Evolutionary conservation across 2,113 vertebrate genomes (phyloP), one percentile per base, ranked within the genome.

Genomic region (Notechis scutatus): DNA sequence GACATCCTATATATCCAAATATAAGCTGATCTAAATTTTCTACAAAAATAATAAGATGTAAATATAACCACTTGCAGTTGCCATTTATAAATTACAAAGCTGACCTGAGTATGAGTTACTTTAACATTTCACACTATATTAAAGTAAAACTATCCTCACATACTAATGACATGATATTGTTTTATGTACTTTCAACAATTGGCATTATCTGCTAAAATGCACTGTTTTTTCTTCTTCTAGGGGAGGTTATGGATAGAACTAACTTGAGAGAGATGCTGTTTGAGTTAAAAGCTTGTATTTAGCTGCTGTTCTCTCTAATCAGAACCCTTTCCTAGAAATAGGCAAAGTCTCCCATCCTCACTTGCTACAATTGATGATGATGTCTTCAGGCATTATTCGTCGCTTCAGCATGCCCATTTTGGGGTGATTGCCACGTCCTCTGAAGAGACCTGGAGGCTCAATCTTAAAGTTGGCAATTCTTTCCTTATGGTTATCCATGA

Each of bases 301-400:
- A 55, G 39, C 39, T 29, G 81, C 34, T 87, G 14, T 18, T 12
- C 21, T 24, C 45, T n/a, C 20, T 42, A 24, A 11, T 20, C 64
- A 34, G 74, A 90, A 64, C 1, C 2, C 11, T 47, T 47, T 64
- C 45, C 50, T 90, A 54, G 23, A 81, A 15, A 61, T 91, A 88
- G 20, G 81, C 34, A 87, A 90, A 88, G 85, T 74, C 55, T 1
- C 11, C 87, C 21, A 34, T 52, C 94, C 98, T 97, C 96, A 99
- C 99, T 99, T 99, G 99, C 99, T 99, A 96, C 99, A 99, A 97
- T 99, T 99, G 91, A 99, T 99, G 96, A 99, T 99, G 96, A 99
- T 98, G 95, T 99, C 98, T 94, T 99, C 97, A 0, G 99, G 99
- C 97, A 98, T 97, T 95, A 99, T 99, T 94, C 99, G 98, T 45